phyloP scores from a whole-genome alignment of 2,113 vertebrate genomes.

The Scatophagus argus region DNA sequence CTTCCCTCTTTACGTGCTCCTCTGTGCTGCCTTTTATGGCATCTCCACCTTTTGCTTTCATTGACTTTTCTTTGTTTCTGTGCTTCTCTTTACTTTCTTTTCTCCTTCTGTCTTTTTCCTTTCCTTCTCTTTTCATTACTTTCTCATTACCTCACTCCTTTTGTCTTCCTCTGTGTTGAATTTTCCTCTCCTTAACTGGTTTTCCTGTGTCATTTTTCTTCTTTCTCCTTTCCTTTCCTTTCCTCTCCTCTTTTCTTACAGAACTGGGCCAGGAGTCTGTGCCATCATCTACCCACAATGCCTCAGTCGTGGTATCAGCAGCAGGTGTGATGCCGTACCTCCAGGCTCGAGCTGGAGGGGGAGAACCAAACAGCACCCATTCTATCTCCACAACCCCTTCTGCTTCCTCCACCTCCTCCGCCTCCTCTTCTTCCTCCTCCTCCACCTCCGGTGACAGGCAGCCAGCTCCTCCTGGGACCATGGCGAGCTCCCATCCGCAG shows the following conservation, averaged over 20 bases:
- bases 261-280: slow-evolving; percentile 83
- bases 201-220: neutral
- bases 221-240: neutral
- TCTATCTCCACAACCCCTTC: slow-evolving; percentile 52
- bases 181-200: neutral
- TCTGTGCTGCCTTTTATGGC: neutral
- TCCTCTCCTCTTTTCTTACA: slow-evolving; percentile 28
- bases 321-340: slow-evolving; percentile 88
- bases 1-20: slow-evolving; percentile 9
- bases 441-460: slow-evolving; percentile 82
- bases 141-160: no score
- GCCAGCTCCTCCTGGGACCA: slow-evolving; percentile 75
- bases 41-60: neutral
- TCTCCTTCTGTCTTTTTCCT: neutral
- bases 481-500: slow-evolving; percentile 73
- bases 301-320: slow-evolving; percentile 79
- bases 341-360: slow-evolving; percentile 78
- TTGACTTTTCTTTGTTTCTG: neutral
- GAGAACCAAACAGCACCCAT: slow-evolving; percentile 74
- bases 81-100: neutral
- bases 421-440: slow-evolving; percentile 53
- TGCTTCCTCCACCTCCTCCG: slow-evolving; percentile 41
- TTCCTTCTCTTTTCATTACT: neutral
- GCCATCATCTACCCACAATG: slow-evolving; percentile 74
- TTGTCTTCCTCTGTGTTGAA: neutral